Percentiles rank a stretch among this genome's conserved stretches.
Conservation (phyloP, 2,888 invertebrate species). For the Dasypogon diadema region DNA sequence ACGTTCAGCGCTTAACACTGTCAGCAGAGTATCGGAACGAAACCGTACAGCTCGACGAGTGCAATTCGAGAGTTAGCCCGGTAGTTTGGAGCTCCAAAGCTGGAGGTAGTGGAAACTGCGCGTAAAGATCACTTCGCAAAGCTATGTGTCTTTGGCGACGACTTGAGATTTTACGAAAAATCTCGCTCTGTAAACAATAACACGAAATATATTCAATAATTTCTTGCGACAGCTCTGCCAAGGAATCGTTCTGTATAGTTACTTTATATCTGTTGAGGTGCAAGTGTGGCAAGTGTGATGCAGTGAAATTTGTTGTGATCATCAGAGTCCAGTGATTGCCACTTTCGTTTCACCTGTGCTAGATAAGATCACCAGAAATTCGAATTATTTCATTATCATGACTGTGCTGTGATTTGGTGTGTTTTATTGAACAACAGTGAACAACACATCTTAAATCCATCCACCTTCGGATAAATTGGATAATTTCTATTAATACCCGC, state of each 20-base stretch:
- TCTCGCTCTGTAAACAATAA: slow-evolving; percentile 17
- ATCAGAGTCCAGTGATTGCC: background rate
- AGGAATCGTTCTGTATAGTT: background rate
- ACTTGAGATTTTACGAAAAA: background rate
- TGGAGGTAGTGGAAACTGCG: slow-evolving; percentile 46
- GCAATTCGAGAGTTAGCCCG: background rate
- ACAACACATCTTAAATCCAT: too few species aligned
- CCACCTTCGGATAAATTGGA: slow-evolving; percentile 17
- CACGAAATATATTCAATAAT: slow-evolving; percentile 15
- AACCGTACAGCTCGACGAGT: background rate
- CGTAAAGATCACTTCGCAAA: slow-evolving; percentile 16
- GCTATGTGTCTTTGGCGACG: background rate
- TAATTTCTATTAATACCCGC: slow-evolving; percentile 37
- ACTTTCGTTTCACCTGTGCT: background rate
- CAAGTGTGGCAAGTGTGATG: background rate
- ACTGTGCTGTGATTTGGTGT: background rate
- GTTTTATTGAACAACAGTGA: too few species aligned
- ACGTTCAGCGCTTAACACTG: background rate
- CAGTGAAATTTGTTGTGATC: slow-evolving; percentile 4
- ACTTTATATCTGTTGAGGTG: background rate
- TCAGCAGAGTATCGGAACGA: background rate
- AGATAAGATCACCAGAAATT: background rate
- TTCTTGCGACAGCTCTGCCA: background rate
- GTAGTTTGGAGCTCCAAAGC: background rate
- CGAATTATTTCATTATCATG: slow-evolving; percentile 7